Percentiles rank a stretch among this genome's conserved stretches.
These are phyloP conservation scores for Pristionchus mayeri DNA, from an alignment of 2,888 invertebrate genomes.

Conservation along the genomic window DNA sequence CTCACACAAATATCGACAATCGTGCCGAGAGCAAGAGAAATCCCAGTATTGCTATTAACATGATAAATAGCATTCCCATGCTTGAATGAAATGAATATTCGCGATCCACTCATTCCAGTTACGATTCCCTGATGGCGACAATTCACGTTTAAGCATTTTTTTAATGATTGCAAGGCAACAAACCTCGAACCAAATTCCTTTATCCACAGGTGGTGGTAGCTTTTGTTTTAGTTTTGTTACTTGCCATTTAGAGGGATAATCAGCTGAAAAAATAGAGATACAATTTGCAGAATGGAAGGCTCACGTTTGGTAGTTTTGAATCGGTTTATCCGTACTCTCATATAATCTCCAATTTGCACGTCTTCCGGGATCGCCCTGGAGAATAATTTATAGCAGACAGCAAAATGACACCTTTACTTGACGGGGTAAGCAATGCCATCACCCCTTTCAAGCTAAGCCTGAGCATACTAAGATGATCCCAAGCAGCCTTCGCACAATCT, in stretches of 20 bases:
- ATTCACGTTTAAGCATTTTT: too few relatives aligned
- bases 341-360: not conserved
- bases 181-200: not conserved
- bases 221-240: not conserved
- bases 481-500: too few relatives aligned
- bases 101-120: not conserved
- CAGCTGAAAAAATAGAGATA: not conserved
- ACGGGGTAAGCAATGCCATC: too few relatives aligned
- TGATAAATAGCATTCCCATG: not conserved
- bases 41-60: too few relatives aligned
- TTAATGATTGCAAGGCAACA: not conserved
- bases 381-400: too few relatives aligned
- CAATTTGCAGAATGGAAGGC: not conserved
- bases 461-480: too few relatives aligned
- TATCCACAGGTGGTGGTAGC: not conserved
- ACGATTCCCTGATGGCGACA: constrained; percentile 14
- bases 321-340: not conserved
- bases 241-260: constrained; percentile 20
- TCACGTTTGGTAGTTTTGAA: not conserved
- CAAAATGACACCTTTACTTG: too few relatives aligned
- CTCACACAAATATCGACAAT: not conserved
- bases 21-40: not conserved
- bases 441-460: too few relatives aligned
- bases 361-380: too few relatives aligned
- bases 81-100: not conserved